Percentiles rank a stretch among this genome's conserved stretches.
phyloP scores from a whole-genome alignment of 2,888 invertebrate genomes.

The Latrodectus hesperus region DNA sequence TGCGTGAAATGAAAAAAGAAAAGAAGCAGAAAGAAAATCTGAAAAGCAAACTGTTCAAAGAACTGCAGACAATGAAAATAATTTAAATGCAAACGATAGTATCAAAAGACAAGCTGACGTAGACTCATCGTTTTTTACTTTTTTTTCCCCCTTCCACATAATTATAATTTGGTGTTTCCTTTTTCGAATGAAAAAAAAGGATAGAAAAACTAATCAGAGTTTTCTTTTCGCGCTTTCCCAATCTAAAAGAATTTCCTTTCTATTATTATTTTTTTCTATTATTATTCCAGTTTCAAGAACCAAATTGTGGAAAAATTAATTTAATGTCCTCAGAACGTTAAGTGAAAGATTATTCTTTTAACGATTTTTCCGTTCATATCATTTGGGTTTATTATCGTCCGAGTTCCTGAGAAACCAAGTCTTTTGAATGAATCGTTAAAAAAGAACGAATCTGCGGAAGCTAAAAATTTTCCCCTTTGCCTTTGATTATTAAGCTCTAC shows the following conservation, averaged over 20 bases:
- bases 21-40: neutral
- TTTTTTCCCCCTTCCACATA: conserved; percentile 19
- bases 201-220: conserved; percentile 35
- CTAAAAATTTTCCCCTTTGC: neutral
- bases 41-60: conserved; percentile 7
- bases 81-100: conserved; percentile 68
- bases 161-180: conserved; percentile 55
- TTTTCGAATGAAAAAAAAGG: conserved; percentile 19
- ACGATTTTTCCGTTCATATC: conserved; percentile 35
- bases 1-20: neutral
- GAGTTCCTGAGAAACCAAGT: conserved; percentile 5
- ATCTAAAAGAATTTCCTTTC: conserved; percentile 37
- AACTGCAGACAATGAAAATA: conserved; percentile 55
- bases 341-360: conserved; percentile 53
- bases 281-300: conserved; percentile 8
- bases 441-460: conserved; percentile 2
- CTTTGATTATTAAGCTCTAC: conserved; percentile 28
- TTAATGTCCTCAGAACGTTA: conserved; percentile 40
- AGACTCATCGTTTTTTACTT: conserved; percentile 6
- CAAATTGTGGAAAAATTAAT: conserved; percentile 59
- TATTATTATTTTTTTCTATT: neutral
- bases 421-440: neutral
- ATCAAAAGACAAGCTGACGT: conserved; percentile 42
- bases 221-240: conserved; percentile 40
- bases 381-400: conserved; percentile 39